A percentile compares a stretch with the other conserved stretches of the same genome.
phyloP scores from a whole-genome alignment of 2,113 vertebrate species.

The Miniopterus natalensis region DNA sequence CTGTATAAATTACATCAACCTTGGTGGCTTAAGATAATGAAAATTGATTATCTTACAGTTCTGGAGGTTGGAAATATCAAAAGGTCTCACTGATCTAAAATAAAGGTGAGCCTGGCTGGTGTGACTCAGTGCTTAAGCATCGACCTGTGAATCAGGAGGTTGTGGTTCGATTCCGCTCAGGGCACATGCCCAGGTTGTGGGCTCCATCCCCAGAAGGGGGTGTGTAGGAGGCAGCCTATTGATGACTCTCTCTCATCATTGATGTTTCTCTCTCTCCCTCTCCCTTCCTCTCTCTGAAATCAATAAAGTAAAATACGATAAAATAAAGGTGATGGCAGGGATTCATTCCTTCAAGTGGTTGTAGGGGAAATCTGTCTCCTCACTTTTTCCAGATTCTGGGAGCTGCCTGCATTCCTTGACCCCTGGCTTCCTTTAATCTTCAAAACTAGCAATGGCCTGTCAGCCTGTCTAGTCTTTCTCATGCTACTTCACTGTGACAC shows the following conservation, averaged over 20 bases:
- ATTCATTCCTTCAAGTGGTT: not conserved
- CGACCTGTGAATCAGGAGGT: too few relatives aligned
- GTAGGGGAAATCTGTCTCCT: not conserved
- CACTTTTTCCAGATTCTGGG: constrained; percentile 14
- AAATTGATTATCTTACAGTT: not conserved
- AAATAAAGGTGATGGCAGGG: not conserved
- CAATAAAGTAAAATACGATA: not conserved
- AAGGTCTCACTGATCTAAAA: not conserved
- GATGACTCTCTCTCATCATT: too few relatives aligned
- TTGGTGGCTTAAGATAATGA: not conserved
- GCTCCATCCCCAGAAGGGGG: too few relatives aligned
- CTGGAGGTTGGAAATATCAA: not conserved
- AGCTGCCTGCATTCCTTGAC: not conserved
- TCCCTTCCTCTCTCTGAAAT: too few relatives aligned
- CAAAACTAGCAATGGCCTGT: not conserved
- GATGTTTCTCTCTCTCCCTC: too few relatives aligned
- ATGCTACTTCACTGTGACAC: not conserved
- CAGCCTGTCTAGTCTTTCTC: not conserved
- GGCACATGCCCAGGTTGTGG: too few relatives aligned
- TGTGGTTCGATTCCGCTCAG: too few relatives aligned
- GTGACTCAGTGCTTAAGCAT: too few relatives aligned
- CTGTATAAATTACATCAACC: not conserved
- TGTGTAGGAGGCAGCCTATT: too few relatives aligned
- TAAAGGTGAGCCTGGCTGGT: not conserved
- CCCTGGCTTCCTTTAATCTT: constrained; percentile 18